A percentile compares a stretch with the other conserved stretches of the same genome.
Conservation (phyloP, 2,797 vertebrate species). For the Cottoperca gobio region DNA sequence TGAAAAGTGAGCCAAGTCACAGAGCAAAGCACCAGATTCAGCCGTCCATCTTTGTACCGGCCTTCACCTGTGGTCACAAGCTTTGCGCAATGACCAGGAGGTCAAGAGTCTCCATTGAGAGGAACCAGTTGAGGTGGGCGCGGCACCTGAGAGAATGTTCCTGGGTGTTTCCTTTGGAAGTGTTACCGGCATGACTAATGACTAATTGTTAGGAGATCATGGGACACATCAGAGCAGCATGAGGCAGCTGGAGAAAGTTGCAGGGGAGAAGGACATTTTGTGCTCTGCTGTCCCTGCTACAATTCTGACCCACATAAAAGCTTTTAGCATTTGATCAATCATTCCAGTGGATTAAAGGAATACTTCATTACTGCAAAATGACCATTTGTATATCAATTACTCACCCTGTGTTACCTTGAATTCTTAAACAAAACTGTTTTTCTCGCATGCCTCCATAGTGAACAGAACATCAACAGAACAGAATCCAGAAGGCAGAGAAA, state of each 20-base stretch:
- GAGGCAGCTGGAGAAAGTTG: background rate
- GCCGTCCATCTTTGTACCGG: background rate
- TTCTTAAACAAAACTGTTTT: too few relatives aligned
- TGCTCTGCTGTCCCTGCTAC: background rate
- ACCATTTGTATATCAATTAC: too few relatives aligned
- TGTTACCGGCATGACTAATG: conserved; percentile 5
- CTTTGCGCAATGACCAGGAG: conserved; percentile 15
- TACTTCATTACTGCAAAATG: too few relatives aligned
- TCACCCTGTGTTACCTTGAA: too few relatives aligned
- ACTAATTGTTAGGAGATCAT: conserved; percentile 11
- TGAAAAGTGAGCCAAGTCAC: conserved; percentile 7
- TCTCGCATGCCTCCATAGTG: too few relatives aligned
- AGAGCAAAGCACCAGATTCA: conserved; percentile 22
- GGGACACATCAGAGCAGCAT: background rate
- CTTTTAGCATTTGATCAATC: background rate
- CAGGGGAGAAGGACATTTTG: background rate
- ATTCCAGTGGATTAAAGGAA: background rate
- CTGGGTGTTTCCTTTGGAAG: background rate
- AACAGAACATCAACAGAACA: too few relatives aligned
- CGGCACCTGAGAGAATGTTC: background rate
- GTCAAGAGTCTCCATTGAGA: conserved; percentile 20
- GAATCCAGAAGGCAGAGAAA: too few relatives aligned
- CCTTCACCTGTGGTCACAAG: conserved; percentile 40
- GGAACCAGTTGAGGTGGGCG: conserved; percentile 11
- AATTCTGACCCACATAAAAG: background rate